Evolutionary conservation across 1,140 invertebrate genomes (phyloP).

Genomic region (Chlorops oryzae): DNA sequence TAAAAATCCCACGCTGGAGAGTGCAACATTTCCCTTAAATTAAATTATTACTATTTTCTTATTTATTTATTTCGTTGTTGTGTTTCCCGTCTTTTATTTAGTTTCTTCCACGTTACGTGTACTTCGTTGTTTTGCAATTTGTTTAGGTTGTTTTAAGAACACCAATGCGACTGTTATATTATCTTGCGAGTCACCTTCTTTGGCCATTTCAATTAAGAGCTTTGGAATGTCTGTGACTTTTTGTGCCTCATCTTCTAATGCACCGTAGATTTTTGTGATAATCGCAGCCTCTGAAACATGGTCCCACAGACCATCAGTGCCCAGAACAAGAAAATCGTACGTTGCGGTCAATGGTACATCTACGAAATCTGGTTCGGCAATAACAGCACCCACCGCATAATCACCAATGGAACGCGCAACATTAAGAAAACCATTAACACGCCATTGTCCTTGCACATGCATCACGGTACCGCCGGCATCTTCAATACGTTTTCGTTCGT

Average conservation of each 20-base stretch:
- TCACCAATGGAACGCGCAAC: constrained; percentile 44
- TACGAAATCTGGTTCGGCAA: constrained; percentile 74
- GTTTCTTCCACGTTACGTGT: too few species aligned
- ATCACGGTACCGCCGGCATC: constrained; percentile 33
- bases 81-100: too few species aligned
- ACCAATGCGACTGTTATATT: constrained; percentile 40
- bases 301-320: constrained; percentile 92
- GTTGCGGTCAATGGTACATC: constrained; percentile 62
- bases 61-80: too few species aligned
- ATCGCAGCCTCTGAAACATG: constrained; percentile 55
- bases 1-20: too few species aligned
- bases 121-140: constrained; percentile 20
- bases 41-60: too few species aligned
- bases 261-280: constrained; percentile 53
- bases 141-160: constrained; percentile 30
- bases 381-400: constrained; percentile 59
- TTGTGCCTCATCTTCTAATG: constrained; percentile 21
- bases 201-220: constrained; percentile 36
- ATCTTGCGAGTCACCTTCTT: constrained; percentile 37
- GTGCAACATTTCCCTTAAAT: too few species aligned
- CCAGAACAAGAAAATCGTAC: constrained; percentile 88
- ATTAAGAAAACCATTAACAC: constrained; percentile 43
- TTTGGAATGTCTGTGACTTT: constrained; percentile 41
- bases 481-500: constrained; percentile 36
- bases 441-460: constrained; percentile 39